phyloP scores from a whole-genome alignment of 2,797 vertebrate species.

The Arvicola amphibius region DNA sequence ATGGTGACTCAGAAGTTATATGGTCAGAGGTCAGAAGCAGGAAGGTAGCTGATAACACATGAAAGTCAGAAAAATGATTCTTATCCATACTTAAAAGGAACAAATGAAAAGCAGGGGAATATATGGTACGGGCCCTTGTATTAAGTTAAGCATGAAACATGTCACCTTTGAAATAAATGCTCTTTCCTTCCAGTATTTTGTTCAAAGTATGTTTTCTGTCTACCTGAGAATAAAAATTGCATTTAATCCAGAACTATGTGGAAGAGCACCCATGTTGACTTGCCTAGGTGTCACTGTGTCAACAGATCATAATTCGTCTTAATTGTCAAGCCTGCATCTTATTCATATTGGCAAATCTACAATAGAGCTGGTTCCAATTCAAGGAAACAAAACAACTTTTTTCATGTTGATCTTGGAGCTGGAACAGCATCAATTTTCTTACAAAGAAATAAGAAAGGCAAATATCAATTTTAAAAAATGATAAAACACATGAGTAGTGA shows the following conservation, averaged over 20 bases:
- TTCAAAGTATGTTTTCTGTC: neutral
- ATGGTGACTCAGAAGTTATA: neutral
- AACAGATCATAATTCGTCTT: constrained; percentile 4
- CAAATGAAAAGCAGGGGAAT: neutral
- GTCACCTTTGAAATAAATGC: neutral
- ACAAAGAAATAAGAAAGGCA: neutral
- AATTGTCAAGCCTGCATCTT: neutral
- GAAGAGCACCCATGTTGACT: neutral
- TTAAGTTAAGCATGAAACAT: neutral
- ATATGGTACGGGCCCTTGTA: neutral
- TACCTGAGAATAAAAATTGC: neutral
- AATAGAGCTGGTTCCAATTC: neutral
- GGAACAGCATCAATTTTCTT: neutral
- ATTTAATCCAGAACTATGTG: neutral
- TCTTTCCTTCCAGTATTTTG: neutral
- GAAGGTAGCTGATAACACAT: neutral
- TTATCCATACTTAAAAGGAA: neutral
- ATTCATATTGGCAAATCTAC: constrained; percentile 34
- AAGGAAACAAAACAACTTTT: neutral
- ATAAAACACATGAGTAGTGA: neutral
- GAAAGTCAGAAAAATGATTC: neutral
- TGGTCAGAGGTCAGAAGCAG: neutral
- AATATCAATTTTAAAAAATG: neutral
- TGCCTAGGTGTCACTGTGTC: neutral
- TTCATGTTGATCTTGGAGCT: neutral